Evolutionary conservation across 2,113 vertebrate genomes (phyloP).

Genomic region (Embiotoca jacksoni): DNA sequence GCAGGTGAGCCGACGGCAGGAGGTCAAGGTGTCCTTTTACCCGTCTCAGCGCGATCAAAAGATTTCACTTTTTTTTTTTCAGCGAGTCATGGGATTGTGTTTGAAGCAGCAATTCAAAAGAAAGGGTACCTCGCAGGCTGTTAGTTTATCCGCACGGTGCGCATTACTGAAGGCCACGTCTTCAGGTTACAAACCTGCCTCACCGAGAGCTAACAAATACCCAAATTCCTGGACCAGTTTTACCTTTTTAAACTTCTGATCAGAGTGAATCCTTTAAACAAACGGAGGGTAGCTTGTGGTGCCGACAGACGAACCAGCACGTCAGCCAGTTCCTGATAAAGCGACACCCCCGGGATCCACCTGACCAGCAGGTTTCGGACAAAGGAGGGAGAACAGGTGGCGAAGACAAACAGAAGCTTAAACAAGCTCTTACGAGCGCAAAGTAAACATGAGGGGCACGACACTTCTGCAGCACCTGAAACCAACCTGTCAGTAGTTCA

Average conservation of each 20-base stretch:
- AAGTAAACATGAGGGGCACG: constrained; percentile 20
- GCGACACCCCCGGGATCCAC: constrained; percentile 37
- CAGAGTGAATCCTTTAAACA: background rate
- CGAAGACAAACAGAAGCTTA: constrained; percentile 23
- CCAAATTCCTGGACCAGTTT: background rate
- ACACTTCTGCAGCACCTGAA: background rate
- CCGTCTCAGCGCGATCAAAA: no score
- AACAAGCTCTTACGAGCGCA: background rate
- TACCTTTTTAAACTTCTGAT: background rate
- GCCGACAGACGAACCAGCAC: background rate
- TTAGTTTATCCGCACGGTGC: background rate
- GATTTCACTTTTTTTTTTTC: no score
- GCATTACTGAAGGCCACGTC: background rate
- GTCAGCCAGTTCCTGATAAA: background rate
- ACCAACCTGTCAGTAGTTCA: no score
- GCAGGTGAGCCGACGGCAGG: constrained; percentile 85
- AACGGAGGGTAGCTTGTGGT: background rate
- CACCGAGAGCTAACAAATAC: background rate
- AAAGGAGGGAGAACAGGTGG: constrained; percentile 13
- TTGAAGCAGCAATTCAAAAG: no score
- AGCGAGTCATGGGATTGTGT: no score
- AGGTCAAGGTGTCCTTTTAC: background rate
- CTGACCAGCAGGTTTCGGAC: constrained; percentile 57
- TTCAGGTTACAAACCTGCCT: background rate
- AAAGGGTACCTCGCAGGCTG: no score